Conservation (phyloP, 2,797 vertebrate genomes). For the Poeciliopsis gracilis region DNA sequence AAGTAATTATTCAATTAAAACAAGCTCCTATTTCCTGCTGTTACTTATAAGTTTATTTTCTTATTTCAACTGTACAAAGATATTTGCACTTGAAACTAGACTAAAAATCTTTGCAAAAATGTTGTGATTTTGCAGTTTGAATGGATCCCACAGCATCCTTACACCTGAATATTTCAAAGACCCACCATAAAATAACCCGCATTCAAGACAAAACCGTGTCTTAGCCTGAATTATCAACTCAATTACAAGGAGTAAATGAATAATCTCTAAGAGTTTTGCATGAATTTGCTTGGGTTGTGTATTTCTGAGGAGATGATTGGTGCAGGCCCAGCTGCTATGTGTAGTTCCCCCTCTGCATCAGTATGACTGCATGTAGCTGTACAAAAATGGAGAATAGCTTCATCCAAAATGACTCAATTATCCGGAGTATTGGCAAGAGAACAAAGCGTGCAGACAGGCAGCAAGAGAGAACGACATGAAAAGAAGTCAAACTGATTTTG, state of each 20-base stretch:
- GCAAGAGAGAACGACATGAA: not conserved
- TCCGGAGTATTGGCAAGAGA: conserved; percentile 15
- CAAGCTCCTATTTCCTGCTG: too few relatives aligned
- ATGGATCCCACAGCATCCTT: conserved; percentile 41
- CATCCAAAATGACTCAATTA: conserved; percentile 34
- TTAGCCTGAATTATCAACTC: conserved; percentile 25
- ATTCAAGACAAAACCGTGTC: conserved; percentile 31
- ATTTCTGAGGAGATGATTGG: not conserved
- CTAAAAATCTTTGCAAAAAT: too few relatives aligned
- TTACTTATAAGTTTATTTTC: too few relatives aligned
- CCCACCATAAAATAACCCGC: not conserved
- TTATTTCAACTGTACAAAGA: too few relatives aligned
- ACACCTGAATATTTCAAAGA: conserved; percentile 55
- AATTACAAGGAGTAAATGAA: conserved; percentile 21
- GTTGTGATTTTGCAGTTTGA: too few relatives aligned
- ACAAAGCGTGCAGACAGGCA: conserved; percentile 14
- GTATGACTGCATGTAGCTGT: not conserved
- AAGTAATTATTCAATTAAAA: too few relatives aligned
- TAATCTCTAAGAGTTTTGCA: conserved; percentile 22
- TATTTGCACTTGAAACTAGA: too few relatives aligned
- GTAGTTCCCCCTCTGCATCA: not conserved
- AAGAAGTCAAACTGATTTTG: conserved; percentile 5
- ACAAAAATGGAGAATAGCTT: conserved; percentile 14
- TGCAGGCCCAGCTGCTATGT: not conserved
- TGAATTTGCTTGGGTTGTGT: conserved; percentile 10